Base-by-base conservation (phyloP, 2,888 invertebrate genomes). In the Andrena haemorrhoa region DNA sequence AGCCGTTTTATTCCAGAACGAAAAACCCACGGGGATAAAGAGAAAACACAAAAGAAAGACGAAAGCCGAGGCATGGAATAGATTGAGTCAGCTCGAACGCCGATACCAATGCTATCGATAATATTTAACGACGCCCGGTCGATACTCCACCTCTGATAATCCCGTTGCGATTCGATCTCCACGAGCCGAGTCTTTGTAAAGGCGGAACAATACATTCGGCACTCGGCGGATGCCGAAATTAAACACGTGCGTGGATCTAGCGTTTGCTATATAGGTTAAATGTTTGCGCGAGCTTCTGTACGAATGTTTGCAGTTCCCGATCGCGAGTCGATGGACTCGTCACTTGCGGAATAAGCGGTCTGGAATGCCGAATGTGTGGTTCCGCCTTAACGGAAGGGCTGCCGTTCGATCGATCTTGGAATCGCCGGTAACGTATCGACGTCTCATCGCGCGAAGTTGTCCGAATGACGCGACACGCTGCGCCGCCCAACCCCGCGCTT, bases 1-100 rank as follows among this genome's bases (percentile, higher is more conserved):
- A 26, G 31, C 26, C 16, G 31, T 76, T 80, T 82, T 64, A 60
- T 68, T 61, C 51, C 49, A 8, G 51, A 26, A 49, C 26, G 7
- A 51, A 77, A 76, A 83, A 63, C 56, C 49, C 16, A 16, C n/a
- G 20, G 4, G 12, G 53, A 58, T 41, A 23, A 29, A 7, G 23
- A 16, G 23, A 33, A 49, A 20, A 61, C 41, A 16, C 16, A 58
- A 26, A 23, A 61, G 7, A 3, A 1, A 35, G 3, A 35, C n/a
- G 41, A 2, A 10, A 41, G 2, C 35, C 3, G 16, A 3, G 1
- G 51, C 51, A 41, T 41, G 1, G 41, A 41, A 41, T 16, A 41
- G 41, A 41, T 41, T 5, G 41, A 41, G 41, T 41, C 41, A 16
- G 41, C 4, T 8, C 20, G 20, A 20, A 7, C 51, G n/a, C 51